These are phyloP conservation scores for Corythornis cristatus DNA, from an alignment of 2,113 vertebrate species.

Conservation along the genomic window DNA sequence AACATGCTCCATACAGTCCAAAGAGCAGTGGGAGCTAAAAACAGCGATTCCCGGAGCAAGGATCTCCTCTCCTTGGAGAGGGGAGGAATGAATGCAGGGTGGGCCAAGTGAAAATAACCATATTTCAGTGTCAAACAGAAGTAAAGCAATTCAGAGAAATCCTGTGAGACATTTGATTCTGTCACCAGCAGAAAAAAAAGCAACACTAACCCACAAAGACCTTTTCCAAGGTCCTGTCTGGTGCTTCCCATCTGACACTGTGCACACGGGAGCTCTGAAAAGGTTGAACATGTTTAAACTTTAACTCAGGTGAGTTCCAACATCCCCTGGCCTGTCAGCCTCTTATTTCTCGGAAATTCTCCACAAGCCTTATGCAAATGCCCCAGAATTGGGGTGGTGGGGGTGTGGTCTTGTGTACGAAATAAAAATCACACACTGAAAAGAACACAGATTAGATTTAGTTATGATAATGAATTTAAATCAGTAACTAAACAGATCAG, in stretches of 20 bases:
- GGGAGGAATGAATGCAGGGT: background rate
- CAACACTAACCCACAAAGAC: background rate
- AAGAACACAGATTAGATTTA: background rate
- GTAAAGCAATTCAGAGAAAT: background rate
- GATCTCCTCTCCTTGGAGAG: background rate
- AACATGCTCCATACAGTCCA: background rate
- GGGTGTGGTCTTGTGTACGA: accelerated
- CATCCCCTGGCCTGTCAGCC: background rate
- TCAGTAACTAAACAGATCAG: background rate
- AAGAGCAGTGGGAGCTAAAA: background rate
- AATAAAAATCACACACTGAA: background rate
- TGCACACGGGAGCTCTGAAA: background rate
- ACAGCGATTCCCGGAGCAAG: background rate
- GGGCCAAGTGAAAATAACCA: background rate
- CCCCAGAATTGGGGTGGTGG: background rate
- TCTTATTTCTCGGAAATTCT: background rate
- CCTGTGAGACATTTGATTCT: background rate
- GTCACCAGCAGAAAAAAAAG: background rate
- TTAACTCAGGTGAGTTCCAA: background rate
- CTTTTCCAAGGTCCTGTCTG: background rate
- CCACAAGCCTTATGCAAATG: background rate
- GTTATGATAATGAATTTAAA: background rate
- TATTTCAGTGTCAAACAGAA: background rate
- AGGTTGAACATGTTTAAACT: background rate
- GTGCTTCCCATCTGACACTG: background rate